Evolutionary conservation across 2,797 vertebrate genomes (phyloP).

Genomic region (Microctenopoma stevenorrisi): DNA sequence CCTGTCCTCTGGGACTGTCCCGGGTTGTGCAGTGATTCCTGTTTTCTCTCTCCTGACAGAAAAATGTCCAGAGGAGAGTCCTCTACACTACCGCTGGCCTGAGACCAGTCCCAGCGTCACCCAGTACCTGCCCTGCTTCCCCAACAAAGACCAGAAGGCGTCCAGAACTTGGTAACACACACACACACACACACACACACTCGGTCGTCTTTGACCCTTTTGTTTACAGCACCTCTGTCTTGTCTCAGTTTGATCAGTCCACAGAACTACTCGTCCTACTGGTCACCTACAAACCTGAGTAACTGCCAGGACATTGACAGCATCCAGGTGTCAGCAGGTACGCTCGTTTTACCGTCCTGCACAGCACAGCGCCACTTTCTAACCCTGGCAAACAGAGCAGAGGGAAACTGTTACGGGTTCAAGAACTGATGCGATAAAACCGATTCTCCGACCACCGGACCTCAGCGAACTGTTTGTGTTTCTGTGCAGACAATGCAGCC

Average conservation of each 20-base stretch:
- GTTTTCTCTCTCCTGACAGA: constrained; percentile 68
- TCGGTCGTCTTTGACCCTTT: background rate
- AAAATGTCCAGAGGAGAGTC: constrained; percentile 83
- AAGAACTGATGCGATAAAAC: too few relatives aligned
- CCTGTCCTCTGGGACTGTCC: background rate
- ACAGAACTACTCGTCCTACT: constrained; percentile 83
- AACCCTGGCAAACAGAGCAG: too few relatives aligned
- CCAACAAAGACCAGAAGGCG: constrained; percentile 84
- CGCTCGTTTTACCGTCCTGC: background rate
- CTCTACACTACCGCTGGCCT: constrained; percentile 87
- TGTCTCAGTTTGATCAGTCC: constrained; percentile 77
- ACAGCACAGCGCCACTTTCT: too few relatives aligned
- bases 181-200: constrained; percentile 5
- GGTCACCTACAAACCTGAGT: constrained; percentile 84
- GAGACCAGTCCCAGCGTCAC: constrained; percentile 81
- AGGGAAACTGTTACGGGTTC: too few relatives aligned
- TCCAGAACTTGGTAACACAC: constrained; percentile 89
- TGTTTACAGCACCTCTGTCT: background rate
- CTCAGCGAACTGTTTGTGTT: background rate
- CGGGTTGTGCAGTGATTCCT: background rate
- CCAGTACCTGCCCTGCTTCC: constrained; percentile 82
- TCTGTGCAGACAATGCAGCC: constrained; percentile 86
- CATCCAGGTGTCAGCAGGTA: constrained; percentile 83
- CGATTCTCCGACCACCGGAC: too few relatives aligned
- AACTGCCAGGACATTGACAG: constrained; percentile 86